phyloP scores from a whole-genome alignment of 2,797 vertebrate genomes.

The Pelochelys cantorii region DNA sequence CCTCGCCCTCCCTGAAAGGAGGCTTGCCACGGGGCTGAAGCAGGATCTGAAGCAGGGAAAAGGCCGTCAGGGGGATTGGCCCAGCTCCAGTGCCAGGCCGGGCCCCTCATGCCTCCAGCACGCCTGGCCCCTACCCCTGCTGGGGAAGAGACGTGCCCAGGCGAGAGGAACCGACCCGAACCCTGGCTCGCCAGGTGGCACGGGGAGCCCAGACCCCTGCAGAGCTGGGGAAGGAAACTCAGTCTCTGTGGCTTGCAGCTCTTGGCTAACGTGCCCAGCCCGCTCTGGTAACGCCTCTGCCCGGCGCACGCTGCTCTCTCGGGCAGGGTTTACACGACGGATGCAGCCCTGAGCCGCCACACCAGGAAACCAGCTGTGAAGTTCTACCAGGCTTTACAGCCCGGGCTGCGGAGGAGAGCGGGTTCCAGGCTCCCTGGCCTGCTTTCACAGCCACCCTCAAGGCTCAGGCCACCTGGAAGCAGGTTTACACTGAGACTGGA shows the following conservation, averaged over 20 bases:
- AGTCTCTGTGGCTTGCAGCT: no score
- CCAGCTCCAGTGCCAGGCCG: not conserved
- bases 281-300: not conserved
- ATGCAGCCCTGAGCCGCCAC: not conserved
- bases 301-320: no score
- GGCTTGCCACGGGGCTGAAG: not conserved
- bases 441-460: rapidly evolving
- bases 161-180: not conserved
- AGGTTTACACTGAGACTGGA: not conserved
- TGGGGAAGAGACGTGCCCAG: not conserved
- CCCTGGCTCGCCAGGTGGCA: not conserved
- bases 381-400: not conserved
- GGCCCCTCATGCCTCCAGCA: not conserved
- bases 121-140: not conserved
- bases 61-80: not conserved
- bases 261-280: not conserved
- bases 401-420: not conserved
- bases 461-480: not conserved
- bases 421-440: rapidly evolving
- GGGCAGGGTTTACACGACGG: not conserved
- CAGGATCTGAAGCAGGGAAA: no score
- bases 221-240: not conserved
- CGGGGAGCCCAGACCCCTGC: not conserved
- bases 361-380: not conserved
- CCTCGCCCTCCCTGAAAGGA: not conserved